phyloP scores from a whole-genome alignment of 2,113 vertebrate species.

The Opisthocomus hoazin region DNA sequence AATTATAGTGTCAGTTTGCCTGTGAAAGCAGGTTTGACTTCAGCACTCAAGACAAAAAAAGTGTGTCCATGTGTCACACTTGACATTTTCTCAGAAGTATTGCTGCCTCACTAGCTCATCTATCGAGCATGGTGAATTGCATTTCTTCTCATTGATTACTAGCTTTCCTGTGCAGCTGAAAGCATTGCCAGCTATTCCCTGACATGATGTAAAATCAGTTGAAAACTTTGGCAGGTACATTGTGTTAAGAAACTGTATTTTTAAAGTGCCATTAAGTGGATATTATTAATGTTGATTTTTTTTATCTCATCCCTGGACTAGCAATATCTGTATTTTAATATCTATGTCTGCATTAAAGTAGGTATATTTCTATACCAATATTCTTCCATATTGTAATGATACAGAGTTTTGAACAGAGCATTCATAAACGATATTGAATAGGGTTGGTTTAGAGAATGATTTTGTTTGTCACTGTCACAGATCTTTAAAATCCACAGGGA shows the following conservation, averaged over 20 bases:
- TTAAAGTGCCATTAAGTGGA: background rate
- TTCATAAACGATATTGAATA: background rate
- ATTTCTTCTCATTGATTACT: conserved; percentile 29
- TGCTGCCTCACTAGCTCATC: conserved; percentile 21
- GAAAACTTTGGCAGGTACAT: background rate
- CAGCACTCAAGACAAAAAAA: background rate
- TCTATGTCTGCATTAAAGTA: background rate
- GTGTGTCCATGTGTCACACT: background rate
- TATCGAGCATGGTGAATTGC: conserved; percentile 42
- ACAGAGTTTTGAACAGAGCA: background rate
- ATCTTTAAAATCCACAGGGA: background rate
- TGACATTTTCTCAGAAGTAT: conserved; percentile 31
- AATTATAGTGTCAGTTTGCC: background rate
- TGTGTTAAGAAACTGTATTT: conserved; percentile 10
- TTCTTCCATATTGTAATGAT: background rate
- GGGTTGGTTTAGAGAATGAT: background rate
- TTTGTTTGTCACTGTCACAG: background rate
- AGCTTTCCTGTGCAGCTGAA: background rate
- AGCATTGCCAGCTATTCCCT: conserved; percentile 6
- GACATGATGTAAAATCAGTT: conserved; percentile 23
- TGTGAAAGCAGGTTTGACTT: background rate
- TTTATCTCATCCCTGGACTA: background rate
- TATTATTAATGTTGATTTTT: background rate
- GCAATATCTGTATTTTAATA: background rate
- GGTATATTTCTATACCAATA: background rate